Base-by-base conservation (phyloP, 2,888 invertebrate genomes). In the Julus scandinavius region DNA sequence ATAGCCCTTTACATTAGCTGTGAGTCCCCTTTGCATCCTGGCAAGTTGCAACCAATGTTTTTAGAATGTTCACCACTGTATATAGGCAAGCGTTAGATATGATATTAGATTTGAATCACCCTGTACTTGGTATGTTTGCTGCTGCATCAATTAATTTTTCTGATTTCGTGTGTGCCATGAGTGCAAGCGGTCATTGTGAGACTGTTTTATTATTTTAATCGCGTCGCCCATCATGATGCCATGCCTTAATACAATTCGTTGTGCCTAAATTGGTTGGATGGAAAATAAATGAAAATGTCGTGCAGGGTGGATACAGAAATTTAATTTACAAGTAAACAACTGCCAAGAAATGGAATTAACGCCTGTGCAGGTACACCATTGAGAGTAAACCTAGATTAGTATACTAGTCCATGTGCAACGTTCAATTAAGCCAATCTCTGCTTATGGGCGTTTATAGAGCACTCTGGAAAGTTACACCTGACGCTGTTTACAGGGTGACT, bases 211-310 rank as follows among this genome's bases (percentile, higher is more conserved):
- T 20, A 72, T 72, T 72, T 72, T 72, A 72, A 72, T 72, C 72
- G 72, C 9, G 72, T 72, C 29, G 20, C 72, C 72, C 5, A 72
- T 72, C 72, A 9, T 63, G 63, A 63, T 17, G 72, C 11, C 29
- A n/a, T 29, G 72, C 29, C 29, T 29, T 29, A 29, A 29, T 72
- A 9, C 7, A 72, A 29, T 72, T 72, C 72, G 9, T 72, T 72
- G 20, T 29, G 72, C 72, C 72, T 72, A 20, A 72, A 72, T 72
- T 72, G 72, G 9, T 11, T 2, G 29, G 29, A 72, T 7, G 20
- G 72, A 72, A 72, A 72, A 63, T 63, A 63, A 63, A 72, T 72
- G 72, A 72, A 72, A 72, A 72, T 72, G 72, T 29, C 20, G 72
- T 72, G 20, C 29, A 29, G 72, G 17, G 63, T 63, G 63, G 63